Conservation (phyloP, 2,888 invertebrate species). For the Sphaeridia pumilis region DNA sequence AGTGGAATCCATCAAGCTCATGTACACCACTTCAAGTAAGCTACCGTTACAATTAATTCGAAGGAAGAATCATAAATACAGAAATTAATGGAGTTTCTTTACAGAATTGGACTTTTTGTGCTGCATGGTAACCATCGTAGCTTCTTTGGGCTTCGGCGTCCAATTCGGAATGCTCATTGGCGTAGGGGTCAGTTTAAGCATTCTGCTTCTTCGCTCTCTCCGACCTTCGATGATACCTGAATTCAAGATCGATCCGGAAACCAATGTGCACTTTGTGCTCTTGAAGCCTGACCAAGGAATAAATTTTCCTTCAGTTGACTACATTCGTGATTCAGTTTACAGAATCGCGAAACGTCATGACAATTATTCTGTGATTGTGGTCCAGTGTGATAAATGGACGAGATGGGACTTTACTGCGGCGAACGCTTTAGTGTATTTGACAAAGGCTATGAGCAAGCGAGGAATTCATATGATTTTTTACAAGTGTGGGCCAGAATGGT, state of each 20-base stretch:
- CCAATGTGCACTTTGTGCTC: conserved; percentile 16
- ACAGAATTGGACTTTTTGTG: conserved; percentile 76
- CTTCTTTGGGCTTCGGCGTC: conserved; percentile 67
- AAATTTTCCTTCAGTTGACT: conserved; percentile 28
- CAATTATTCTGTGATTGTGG: conserved; percentile 18
- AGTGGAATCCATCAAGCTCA: conserved; percentile 49
- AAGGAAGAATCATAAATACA: too few species aligned
- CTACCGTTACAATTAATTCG: background rate
- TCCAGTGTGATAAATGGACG: conserved; percentile 24
- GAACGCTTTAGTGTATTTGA: conserved; percentile 18
- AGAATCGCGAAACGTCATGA: conserved; percentile 22
- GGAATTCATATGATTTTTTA: conserved; percentile 14
- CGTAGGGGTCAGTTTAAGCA: conserved; percentile 64
- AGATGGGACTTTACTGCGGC: conserved; percentile 24
- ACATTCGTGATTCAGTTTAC: conserved; percentile 20
- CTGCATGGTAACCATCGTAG: conserved; percentile 70
- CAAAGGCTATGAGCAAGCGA: conserved; percentile 21
- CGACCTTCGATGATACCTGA: conserved; percentile 70
- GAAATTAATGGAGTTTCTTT: background rate
- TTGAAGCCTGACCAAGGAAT: conserved; percentile 24
- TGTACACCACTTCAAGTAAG: conserved; percentile 70
- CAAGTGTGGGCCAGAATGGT: conserved; percentile 16
- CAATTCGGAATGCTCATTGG: conserved; percentile 80
- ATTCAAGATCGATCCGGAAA: conserved; percentile 47
- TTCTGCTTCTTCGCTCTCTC: conserved; percentile 74